Evolutionary conservation across 2,113 vertebrate genomes (phyloP).

Genomic region (Caranx ignobilis): DNA sequence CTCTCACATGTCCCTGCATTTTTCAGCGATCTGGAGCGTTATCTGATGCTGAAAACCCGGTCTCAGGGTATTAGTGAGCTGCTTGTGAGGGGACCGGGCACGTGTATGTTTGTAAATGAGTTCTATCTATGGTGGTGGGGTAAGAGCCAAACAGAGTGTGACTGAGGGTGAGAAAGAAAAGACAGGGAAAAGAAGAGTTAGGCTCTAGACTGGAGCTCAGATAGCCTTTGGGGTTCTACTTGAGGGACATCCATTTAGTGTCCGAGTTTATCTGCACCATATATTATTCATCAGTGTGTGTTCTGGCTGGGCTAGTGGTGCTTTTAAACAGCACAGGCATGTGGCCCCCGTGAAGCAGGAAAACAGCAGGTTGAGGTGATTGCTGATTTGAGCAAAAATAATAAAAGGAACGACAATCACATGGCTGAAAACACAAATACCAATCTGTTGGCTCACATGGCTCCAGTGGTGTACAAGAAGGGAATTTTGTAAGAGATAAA

Average conservation of each 20-base stretch:
- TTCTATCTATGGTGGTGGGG: conserved; percentile 5
- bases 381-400: conserved; percentile 19
- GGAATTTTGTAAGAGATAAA: not conserved
- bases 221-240: conserved; percentile 40
- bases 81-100: conserved; percentile 23
- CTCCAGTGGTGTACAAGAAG: conserved; percentile 6
- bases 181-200: conserved; percentile 7
- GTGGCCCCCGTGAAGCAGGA: conserved; percentile 38
- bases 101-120: conserved; percentile 23
- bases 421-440: conserved; percentile 18
- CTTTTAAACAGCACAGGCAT: conserved; percentile 59
- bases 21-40: conserved; percentile 76
- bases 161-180: conserved; percentile 21
- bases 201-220: conserved; percentile 7
- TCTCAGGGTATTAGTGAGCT: conserved; percentile 57
- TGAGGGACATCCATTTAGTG: conserved; percentile 74
- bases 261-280: conserved; percentile 72
- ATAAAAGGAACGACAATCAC: conserved; percentile 20
- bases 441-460: not conserved
- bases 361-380: conserved; percentile 46
- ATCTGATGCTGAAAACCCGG: conserved; percentile 76
- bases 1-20: conserved; percentile 83
- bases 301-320: conserved; percentile 51
- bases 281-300: conserved; percentile 77
- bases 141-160: conserved; percentile 16